phyloP scores from a whole-genome alignment of 2,888 invertebrate species.

The Drosophila siamana region DNA sequence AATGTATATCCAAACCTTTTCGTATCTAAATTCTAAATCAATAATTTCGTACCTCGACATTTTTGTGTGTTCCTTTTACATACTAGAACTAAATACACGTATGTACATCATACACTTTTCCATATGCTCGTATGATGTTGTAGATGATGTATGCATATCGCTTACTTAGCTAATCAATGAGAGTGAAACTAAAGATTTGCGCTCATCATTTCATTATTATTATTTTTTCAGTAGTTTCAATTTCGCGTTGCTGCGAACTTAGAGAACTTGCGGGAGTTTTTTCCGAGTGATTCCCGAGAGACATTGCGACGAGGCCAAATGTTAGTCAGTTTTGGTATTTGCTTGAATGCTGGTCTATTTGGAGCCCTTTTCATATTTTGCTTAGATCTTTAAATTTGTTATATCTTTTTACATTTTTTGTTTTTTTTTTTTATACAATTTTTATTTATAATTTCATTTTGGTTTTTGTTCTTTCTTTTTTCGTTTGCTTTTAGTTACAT shows the following conservation, averaged over 20 bases:
- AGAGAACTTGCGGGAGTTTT: slow-evolving; percentile 16
- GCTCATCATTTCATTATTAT: slow-evolving; percentile 7
- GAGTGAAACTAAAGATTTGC: slow-evolving; percentile 55
- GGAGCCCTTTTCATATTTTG: slow-evolving; percentile 91
- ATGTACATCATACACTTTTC: slow-evolving; percentile 54
- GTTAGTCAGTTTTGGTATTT: slow-evolving; percentile 66
- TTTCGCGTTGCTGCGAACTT: slow-evolving; percentile 8
- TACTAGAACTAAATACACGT: slow-evolving; percentile 75
- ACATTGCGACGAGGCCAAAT: slow-evolving; percentile 57
- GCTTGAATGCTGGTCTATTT: slow-evolving; percentile 89
- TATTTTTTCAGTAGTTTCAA: neutral
- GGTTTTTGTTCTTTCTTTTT: slow-evolving; percentile 47
- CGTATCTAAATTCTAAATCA: slow-evolving; percentile 67
- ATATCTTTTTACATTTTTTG: slow-evolving; percentile 90
- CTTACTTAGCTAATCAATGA: slow-evolving; percentile 54
- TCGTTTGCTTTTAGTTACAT: slow-evolving; percentile 87
- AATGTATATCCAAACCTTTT: slow-evolving; percentile 72
- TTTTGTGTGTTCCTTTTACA: slow-evolving; percentile 49
- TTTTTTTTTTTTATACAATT: slow-evolving; percentile 88
- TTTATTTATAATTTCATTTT: slow-evolving; percentile 88
- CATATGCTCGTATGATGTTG: slow-evolving; percentile 11
- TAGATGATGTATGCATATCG: slow-evolving; percentile 39
- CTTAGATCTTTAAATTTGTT: slow-evolving; percentile 89
- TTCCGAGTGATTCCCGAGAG: slow-evolving; percentile 17
- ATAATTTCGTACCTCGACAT: slow-evolving; percentile 62